Evolutionary conservation across 2,113 vertebrate species (phyloP).

Genomic region (Nasalis larvatus): DNA sequence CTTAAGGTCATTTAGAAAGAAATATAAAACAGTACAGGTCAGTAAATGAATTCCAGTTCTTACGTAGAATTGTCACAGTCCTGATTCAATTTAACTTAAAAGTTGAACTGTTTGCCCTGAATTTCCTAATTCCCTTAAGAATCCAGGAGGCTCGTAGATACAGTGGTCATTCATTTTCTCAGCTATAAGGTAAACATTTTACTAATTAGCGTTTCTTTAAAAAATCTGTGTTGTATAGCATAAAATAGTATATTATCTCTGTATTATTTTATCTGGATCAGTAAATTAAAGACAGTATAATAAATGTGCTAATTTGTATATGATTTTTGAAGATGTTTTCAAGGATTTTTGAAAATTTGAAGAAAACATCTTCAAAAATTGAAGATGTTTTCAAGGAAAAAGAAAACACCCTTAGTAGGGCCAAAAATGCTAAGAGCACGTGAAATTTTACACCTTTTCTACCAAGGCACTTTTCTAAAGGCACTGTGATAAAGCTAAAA

Average conservation of each 20-base stretch:
- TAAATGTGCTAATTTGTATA: background rate
- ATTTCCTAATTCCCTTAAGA: background rate
- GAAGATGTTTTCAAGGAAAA: background rate
- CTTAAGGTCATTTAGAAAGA: background rate
- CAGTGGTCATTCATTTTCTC: background rate
- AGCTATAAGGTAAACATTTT: background rate
- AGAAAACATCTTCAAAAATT: too few relatives aligned
- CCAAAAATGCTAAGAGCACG: background rate
- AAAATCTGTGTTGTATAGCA: background rate
- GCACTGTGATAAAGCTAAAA: background rate
- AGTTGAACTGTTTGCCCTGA: background rate
- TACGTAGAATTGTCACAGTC: background rate
- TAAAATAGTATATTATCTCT: background rate
- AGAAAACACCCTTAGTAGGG: background rate
- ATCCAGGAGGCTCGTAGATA: background rate
- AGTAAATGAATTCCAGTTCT: background rate
- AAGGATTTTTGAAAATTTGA: too few relatives aligned
- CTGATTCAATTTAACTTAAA: background rate
- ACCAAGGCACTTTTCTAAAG: background rate
- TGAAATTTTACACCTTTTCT: conserved; percentile 33
- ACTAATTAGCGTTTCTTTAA: background rate
- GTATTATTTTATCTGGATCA: background rate
- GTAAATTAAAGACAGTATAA: conserved; percentile 15
- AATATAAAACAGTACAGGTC: background rate
- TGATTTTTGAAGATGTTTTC: too few relatives aligned